These are phyloP conservation scores for Aldabrachelys gigantea DNA, from an alignment of 2,113 vertebrate genomes.

Conservation along the genomic window DNA sequence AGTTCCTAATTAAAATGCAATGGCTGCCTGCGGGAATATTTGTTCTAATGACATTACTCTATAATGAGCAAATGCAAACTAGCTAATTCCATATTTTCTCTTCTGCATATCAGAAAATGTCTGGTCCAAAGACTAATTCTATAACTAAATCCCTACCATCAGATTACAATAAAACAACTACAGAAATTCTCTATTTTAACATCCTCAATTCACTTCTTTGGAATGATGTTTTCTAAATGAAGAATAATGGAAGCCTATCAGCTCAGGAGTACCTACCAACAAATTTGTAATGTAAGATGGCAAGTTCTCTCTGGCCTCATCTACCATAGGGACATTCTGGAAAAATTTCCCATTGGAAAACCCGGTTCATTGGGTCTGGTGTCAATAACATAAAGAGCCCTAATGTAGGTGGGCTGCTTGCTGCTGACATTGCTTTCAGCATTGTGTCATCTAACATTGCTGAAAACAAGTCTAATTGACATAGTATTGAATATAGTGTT, in stretches of 20 bases:
- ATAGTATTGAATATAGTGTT: neutral
- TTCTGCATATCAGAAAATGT: neutral
- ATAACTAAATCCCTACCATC: neutral
- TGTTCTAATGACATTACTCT: neutral
- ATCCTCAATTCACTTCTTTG: neutral
- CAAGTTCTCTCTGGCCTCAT: neutral
- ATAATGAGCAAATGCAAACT: neutral
- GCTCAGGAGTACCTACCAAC: neutral
- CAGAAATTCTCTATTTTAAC: neutral
- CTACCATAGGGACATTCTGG: neutral
- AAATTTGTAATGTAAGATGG: neutral
- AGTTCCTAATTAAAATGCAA: conserved; percentile 7
- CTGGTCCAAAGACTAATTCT: neutral
- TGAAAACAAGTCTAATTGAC: neutral
- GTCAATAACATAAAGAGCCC: neutral
- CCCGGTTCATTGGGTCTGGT: accelerated
- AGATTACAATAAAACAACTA: neutral
- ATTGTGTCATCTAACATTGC: neutral
- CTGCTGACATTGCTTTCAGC: neutral
- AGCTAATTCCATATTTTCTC: neutral
- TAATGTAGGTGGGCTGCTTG: neutral
- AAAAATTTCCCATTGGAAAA: neutral
- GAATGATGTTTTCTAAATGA: neutral
- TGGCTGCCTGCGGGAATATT: neutral
- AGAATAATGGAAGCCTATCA: neutral